Evolutionary conservation across 2,113 vertebrate genomes (phyloP).

Genomic region (Oplegnathus fasciatus): DNA sequence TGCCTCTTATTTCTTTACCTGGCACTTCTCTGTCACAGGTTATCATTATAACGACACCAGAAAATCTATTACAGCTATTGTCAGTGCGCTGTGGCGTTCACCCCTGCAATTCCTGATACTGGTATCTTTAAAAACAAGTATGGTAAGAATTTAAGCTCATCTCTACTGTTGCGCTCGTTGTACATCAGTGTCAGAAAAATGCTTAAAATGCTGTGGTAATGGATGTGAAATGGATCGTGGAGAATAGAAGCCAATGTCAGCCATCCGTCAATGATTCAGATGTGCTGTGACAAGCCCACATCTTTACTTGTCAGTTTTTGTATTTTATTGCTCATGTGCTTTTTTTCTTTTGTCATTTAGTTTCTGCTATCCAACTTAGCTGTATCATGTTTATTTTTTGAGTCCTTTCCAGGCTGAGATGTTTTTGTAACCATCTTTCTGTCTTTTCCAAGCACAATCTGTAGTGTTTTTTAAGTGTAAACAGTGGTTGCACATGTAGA

Average conservation of each 20-base stretch:
- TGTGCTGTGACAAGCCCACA: constrained; percentile 19
- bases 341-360: constrained; percentile 21
- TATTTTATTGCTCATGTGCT: constrained; percentile 22
- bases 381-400: neutral
- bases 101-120: neutral
- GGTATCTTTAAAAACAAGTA: constrained; percentile 16
- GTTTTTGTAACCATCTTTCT: neutral
- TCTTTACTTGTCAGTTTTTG: constrained; percentile 36
- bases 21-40: constrained; percentile 27
- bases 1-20: constrained; percentile 38
- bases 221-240: constrained; percentile 51
- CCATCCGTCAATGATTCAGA: constrained; percentile 54
- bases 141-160: constrained; percentile 23
- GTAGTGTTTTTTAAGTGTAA: neutral
- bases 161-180: neutral
- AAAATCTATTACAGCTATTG: constrained; percentile 17
- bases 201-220: constrained; percentile 47
- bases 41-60: constrained; percentile 43
- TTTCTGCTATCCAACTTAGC: neutral
- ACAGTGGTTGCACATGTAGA: neutral
- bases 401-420: neutral
- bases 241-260: constrained; percentile 41
- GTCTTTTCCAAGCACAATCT: neutral
- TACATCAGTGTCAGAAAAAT: constrained; percentile 42
- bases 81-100: constrained; percentile 4